These are phyloP conservation scores for Notolepis coatsorum DNA, from an alignment of 2,797 vertebrate genomes.

Conservation along the genomic window DNA sequence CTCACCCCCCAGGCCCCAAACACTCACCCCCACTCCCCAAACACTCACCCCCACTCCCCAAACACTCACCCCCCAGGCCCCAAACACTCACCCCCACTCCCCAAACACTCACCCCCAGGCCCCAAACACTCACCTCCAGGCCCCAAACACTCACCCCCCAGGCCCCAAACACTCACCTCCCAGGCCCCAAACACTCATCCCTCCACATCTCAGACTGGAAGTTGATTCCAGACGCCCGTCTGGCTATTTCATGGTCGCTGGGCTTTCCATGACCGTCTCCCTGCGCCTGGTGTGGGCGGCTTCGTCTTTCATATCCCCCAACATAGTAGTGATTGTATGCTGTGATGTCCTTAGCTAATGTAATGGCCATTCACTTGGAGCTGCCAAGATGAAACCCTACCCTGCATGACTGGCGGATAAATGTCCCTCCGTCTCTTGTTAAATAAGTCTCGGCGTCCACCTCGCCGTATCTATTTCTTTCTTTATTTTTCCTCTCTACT, in stretches of 20 bases:
- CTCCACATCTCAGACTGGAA: slow-evolving; percentile 29
- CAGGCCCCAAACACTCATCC: slow-evolving; percentile 38
- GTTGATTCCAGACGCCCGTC: slow-evolving; percentile 57
- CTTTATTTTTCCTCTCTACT: slow-evolving; percentile 14
- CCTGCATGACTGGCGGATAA: slow-evolving; percentile 60
- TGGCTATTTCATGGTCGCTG: slow-evolving; percentile 58
- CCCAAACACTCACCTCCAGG: no score
- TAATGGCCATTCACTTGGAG: slow-evolving; percentile 60
- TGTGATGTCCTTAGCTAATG: slow-evolving; percentile 68
- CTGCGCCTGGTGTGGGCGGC: slow-evolving; percentile 51
- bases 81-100: no score
- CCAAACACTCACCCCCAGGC: no score
- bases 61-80: no score
- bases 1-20: no score
- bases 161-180: no score
- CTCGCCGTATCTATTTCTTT: slow-evolving; percentile 48
- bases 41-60: no score
- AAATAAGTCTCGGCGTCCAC: slow-evolving; percentile 64
- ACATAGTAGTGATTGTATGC: slow-evolving; percentile 72
- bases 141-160: no score
- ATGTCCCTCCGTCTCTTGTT: slow-evolving; percentile 72
- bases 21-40: no score
- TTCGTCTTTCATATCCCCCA: slow-evolving; percentile 63
- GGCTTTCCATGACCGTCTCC: slow-evolving; percentile 66
- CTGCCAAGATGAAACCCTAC: slow-evolving; percentile 71